phyloP scores from a whole-genome alignment of 2,113 vertebrate genomes.

The Neolamprologus modestus region DNA sequence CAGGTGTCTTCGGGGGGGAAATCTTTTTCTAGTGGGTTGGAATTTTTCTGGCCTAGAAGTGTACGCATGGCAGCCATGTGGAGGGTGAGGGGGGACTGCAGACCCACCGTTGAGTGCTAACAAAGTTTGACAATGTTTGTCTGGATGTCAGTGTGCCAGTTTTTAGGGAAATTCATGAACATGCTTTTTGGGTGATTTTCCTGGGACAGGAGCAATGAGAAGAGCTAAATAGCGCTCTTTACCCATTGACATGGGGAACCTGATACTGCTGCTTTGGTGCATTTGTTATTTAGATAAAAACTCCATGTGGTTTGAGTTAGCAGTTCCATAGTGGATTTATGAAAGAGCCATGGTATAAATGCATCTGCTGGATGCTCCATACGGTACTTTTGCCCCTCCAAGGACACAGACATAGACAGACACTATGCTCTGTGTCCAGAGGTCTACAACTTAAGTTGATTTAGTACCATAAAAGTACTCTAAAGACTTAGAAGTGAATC shows the following conservation, averaged over 20 bases:
- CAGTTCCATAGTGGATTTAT: conserved; percentile 60
- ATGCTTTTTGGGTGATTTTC: conserved; percentile 56
- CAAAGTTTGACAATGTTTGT: conserved; percentile 70
- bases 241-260: conserved; percentile 41
- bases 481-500: conserved; percentile 14
- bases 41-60: conserved; percentile 23
- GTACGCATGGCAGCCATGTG: conserved; percentile 54
- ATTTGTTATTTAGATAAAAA: conserved; percentile 69
- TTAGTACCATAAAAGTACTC: background rate
- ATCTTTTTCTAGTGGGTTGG: background rate
- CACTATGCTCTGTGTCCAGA: background rate
- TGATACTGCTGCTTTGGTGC: conserved; percentile 48
- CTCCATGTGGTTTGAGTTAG: conserved; percentile 69
- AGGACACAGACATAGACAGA: background rate
- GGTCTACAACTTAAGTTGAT: background rate
- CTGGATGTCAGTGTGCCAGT: conserved; percentile 56
- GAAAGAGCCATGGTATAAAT: conserved; percentile 50
- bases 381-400: background rate
- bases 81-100: background rate
- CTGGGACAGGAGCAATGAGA: conserved; percentile 35
- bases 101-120: conserved; percentile 44
- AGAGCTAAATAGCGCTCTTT: conserved; percentile 44
- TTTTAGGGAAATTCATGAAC: conserved; percentile 53
- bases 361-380: conserved; percentile 47
- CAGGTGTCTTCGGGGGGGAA: conserved; percentile 43